A percentile compares a stretch with the other conserved stretches of the same genome.
Evolutionary conservation across 2,797 vertebrate genomes (phyloP).

Genomic region (Holocentrus rufus): DNA sequence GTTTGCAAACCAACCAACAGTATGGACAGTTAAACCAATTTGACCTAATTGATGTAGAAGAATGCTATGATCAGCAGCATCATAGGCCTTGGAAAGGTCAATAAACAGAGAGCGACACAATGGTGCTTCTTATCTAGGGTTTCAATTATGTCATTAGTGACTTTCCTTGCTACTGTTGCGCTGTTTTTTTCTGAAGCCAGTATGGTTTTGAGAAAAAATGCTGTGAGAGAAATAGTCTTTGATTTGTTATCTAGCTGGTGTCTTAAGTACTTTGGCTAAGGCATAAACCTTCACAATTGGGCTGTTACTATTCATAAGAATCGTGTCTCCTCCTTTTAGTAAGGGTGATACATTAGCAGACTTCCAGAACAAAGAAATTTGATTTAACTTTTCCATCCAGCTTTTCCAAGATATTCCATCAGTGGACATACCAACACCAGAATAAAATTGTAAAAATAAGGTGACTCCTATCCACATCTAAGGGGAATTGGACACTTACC

Average conservation of each 20-base stretch:
- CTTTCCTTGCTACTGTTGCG: background rate
- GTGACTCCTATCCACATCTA: too few relatives aligned
- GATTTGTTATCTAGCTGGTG: background rate
- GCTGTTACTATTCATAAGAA: background rate
- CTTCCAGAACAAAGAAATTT: too few relatives aligned
- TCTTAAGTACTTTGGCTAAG: background rate
- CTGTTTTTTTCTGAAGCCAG: background rate
- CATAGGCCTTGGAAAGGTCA: too few relatives aligned
- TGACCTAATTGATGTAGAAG: background rate
- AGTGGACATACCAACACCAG: too few relatives aligned
- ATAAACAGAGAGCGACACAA: background rate
- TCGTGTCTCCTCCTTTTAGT: background rate
- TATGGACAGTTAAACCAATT: too few relatives aligned
- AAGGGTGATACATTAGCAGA: background rate
- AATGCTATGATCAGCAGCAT: too few relatives aligned
- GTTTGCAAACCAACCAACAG: too few relatives aligned
- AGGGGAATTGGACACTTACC: too few relatives aligned
- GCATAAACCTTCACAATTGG: background rate
- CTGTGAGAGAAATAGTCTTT: background rate
- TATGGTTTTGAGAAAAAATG: too few relatives aligned
- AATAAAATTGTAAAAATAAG: too few relatives aligned
- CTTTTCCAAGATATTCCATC: too few relatives aligned
- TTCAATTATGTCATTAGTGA: background rate
- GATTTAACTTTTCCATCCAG: too few relatives aligned
- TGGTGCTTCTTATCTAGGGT: background rate